A percentile compares a stretch with the other conserved stretches of the same genome.
Conservation (phyloP, 2,888 invertebrate genomes). For the Lasioglossum oenotherae region DNA sequence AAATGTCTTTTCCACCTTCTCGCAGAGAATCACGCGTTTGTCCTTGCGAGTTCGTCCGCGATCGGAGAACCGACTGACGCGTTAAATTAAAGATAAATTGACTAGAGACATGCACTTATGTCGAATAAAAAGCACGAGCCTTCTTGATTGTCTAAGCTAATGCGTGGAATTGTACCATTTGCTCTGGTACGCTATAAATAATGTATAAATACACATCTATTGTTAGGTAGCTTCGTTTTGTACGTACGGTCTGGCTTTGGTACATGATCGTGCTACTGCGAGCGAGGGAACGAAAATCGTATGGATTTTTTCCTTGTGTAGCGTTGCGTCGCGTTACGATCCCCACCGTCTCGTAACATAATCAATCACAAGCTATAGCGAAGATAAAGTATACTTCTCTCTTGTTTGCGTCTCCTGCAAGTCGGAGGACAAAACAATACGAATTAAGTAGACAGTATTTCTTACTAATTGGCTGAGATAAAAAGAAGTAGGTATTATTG, state of each 20-base stretch:
- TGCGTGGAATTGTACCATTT: slow-evolving; percentile 53
- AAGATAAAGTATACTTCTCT: background rate
- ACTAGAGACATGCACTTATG: slow-evolving; percentile 66
- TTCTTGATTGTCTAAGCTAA: slow-evolving; percentile 75
- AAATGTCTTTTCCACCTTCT: background rate
- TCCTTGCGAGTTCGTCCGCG: slow-evolving; percentile 11
- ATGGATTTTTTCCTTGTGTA: background rate
- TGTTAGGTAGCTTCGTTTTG: slow-evolving; percentile 55
- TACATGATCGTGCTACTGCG: slow-evolving; percentile 40
- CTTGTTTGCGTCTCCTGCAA: background rate
- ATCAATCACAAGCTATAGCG: background rate
- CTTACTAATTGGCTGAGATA: background rate
- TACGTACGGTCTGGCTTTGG: slow-evolving; percentile 66
- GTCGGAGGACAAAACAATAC: too few species aligned
- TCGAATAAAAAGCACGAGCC: slow-evolving; percentile 77
- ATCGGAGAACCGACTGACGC: slow-evolving; percentile 22
- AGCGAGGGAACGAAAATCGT: slow-evolving; percentile 29
- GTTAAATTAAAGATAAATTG: slow-evolving; percentile 59
- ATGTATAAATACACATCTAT: slow-evolving; percentile 49
- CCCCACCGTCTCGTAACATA: background rate
- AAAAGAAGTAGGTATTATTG: background rate
- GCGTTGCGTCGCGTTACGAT: background rate
- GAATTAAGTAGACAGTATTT: background rate
- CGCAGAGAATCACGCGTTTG: background rate
- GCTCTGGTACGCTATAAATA: slow-evolving; percentile 54